Evolutionary conservation across 2,797 vertebrate species (phyloP).

Genomic region (Eulemur mongoz): DNA sequence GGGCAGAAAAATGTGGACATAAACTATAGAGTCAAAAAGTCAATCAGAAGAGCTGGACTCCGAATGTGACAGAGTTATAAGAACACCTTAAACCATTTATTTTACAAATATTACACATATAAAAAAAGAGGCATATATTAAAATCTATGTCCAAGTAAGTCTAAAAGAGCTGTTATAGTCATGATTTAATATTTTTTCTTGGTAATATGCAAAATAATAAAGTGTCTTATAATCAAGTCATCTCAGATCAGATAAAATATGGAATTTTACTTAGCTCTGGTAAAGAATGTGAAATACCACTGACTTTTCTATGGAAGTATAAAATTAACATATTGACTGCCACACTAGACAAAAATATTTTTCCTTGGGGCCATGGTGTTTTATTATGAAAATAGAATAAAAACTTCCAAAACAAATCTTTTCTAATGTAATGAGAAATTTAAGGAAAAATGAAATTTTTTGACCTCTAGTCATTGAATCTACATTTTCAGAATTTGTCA

Average conservation of each 20-base stretch:
- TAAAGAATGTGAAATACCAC: constrained; percentile 1
- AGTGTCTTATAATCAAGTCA: not conserved
- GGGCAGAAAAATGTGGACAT: not conserved
- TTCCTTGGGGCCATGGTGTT: too few relatives aligned
- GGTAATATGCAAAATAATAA: not conserved
- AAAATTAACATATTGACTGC: not conserved
- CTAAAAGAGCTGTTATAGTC: not conserved
- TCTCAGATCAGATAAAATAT: not conserved
- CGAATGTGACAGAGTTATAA: not conserved
- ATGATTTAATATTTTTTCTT: not conserved
- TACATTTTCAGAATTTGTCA: too few relatives aligned
- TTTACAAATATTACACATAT: not conserved
- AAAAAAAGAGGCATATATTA: not conserved
- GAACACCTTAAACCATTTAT: not conserved
- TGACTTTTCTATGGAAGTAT: constrained; percentile 16
- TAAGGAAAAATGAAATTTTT: too few relatives aligned
- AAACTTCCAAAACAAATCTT: too few relatives aligned
- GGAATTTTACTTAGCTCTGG: not conserved
- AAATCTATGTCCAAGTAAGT: not conserved
- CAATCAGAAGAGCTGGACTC: not conserved
- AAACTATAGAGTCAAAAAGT: not conserved
- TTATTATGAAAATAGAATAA: too few relatives aligned
- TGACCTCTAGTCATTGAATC: too few relatives aligned
- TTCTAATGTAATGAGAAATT: too few relatives aligned
- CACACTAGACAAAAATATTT: too few relatives aligned